Percentiles rank a stretch among this genome's conserved stretches.
Evolutionary conservation across 92 coral and sea anemone genomes (phyloP).

Genomic region (Diadumene lineata): DNA sequence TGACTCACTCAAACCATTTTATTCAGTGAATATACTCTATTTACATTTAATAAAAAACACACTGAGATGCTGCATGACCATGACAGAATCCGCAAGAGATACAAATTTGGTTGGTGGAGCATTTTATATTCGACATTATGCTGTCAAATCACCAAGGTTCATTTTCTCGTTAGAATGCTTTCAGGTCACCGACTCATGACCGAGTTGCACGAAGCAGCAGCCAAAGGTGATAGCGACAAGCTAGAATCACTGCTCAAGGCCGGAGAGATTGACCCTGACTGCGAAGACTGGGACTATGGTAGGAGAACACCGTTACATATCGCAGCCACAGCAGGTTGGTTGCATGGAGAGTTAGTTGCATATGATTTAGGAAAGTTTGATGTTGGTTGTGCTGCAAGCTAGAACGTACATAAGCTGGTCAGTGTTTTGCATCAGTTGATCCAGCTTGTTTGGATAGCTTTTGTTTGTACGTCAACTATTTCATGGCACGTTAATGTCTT

Average conservation of each 20-base stretch:
- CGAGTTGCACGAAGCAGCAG: conserved; percentile 95
- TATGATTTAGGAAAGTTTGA: no score
- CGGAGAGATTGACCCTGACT: conserved; percentile 75
- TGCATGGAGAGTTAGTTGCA: background rate
- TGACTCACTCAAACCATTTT: no score
- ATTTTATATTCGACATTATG: no score
- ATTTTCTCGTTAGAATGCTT: background rate
- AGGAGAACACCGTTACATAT: conserved; percentile 94
- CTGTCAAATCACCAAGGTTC: background rate
- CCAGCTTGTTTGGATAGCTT: background rate
- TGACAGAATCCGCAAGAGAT: no score
- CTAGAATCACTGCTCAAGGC: conserved; percentile 66
- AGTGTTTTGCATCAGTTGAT: no score
- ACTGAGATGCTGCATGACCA: no score
- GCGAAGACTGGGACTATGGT: conserved; percentile 99
- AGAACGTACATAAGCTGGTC: no score
- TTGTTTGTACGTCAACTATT: background rate
- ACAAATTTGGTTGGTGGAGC: no score
- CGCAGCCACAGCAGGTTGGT: conserved; percentile 80
- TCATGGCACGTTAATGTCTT: background rate
- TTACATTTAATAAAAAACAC: no score
- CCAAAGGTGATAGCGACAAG: conserved; percentile 62
- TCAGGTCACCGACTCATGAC: conserved; percentile 52
- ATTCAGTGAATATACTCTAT: no score
- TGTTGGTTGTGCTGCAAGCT: no score